Evolutionary conservation across 2,888 invertebrate genomes (phyloP).

Genomic region (Oscheius sp.): DNA sequence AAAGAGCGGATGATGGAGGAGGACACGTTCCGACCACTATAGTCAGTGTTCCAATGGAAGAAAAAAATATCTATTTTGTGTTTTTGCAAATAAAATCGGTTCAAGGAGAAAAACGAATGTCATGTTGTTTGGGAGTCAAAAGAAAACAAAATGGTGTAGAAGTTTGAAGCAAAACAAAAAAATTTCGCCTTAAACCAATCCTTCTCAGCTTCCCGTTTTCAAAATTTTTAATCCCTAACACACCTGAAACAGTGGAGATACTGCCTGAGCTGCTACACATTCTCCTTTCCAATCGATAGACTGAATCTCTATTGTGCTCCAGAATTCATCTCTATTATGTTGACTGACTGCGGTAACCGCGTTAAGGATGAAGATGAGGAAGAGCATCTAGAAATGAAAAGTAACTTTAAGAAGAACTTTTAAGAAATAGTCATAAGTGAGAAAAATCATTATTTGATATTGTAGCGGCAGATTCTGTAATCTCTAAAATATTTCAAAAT

Average conservation of each 20-base stretch:
- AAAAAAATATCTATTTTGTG: no score
- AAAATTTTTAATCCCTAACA: not conserved
- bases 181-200: not conserved
- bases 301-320: constrained; percentile 5
- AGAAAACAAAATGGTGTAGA: not conserved
- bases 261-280: constrained; percentile 10
- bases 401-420: not conserved
- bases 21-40: no score
- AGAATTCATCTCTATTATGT: constrained; percentile 3
- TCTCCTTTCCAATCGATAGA: constrained; percentile 13
- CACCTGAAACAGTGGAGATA: not conserved
- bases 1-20: no score
- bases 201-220: no score
- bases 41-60: no score
- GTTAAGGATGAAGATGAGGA: constrained; percentile 1
- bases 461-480: no score
- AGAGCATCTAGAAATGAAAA: not conserved
- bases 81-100: no score
- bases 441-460: not conserved
- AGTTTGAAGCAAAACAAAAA: no score
- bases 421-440: not conserved
- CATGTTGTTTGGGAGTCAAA: not conserved
- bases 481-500: no score
- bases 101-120: no score
- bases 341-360: not conserved